These are phyloP conservation scores for Adoxophyes honmai DNA, from an alignment of 1,140 invertebrate species.

Conservation along the genomic window DNA sequence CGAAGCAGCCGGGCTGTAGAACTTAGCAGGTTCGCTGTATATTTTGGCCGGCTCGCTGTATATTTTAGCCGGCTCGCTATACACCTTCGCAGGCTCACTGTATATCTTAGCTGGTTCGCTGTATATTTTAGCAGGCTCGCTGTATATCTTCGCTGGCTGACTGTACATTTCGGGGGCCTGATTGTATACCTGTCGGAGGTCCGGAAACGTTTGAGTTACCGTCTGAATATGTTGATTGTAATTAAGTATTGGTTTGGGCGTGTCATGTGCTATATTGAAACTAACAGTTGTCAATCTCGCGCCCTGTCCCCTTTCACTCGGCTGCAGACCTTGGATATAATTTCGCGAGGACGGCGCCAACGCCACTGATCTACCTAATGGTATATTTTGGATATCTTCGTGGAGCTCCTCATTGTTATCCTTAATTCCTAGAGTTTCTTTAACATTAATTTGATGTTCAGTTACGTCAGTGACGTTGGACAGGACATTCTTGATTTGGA, in stretches of 20 bases:
- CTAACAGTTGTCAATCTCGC: conserved; percentile 59
- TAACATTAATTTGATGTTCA: conserved; percentile 24
- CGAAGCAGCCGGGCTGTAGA: conserved; percentile 82
- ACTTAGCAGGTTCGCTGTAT: conserved; percentile 78
- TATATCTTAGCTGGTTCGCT: conserved; percentile 82
- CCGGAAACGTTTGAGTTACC: conserved; percentile 52
- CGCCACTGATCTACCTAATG: conserved; percentile 46
- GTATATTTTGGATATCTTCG: conserved; percentile 27
- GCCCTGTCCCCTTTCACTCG: conserved; percentile 34
- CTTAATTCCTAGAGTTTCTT: too few species aligned
- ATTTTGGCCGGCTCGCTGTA: conserved; percentile 81
- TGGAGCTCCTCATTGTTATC: conserved; percentile 28
- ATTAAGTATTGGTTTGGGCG: conserved; percentile 66
- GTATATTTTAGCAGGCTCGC: conserved; percentile 81
- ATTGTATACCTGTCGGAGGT: conserved; percentile 75
- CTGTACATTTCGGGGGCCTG: conserved; percentile 80
- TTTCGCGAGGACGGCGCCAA: conserved; percentile 48
- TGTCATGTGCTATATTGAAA: conserved; percentile 62
- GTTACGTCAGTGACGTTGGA: conserved; percentile 23
- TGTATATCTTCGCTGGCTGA: conserved; percentile 80
- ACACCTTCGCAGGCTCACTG: conserved; percentile 80
- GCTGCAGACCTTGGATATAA: conserved; percentile 43
- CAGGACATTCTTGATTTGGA: conserved; percentile 18
- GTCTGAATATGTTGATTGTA: conserved; percentile 76
- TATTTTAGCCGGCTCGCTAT: conserved; percentile 81